Conservation (phyloP, 2,113 vertebrate species). For the Nycticorax nycticorax region DNA sequence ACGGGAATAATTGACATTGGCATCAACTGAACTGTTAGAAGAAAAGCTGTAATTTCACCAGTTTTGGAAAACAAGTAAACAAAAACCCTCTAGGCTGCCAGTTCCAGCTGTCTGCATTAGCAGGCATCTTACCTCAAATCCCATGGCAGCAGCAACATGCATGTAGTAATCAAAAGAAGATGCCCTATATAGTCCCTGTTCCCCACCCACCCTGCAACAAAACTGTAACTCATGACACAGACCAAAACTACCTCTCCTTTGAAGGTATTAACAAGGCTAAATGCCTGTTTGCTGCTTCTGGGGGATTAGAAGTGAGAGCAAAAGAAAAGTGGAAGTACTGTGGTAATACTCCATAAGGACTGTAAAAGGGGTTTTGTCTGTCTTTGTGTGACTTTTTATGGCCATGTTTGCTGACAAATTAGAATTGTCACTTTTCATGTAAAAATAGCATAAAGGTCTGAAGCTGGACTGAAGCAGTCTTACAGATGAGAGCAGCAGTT, state of each 20-base stretch:
- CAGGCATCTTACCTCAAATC: background rate
- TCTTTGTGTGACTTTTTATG: background rate
- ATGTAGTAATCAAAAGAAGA: background rate
- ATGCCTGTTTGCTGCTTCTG: background rate
- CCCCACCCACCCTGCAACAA: background rate
- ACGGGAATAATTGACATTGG: background rate
- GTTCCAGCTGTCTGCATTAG: background rate
- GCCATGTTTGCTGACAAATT: background rate
- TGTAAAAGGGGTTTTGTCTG: background rate
- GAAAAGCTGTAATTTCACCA: background rate
- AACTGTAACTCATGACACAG: background rate
- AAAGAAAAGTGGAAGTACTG: background rate
- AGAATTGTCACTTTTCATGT: background rate
- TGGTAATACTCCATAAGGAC: background rate
- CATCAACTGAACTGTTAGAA: background rate
- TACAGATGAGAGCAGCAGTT: background rate
- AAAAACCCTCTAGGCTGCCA: background rate
- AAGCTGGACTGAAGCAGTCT: background rate
- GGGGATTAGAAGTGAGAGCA: background rate
- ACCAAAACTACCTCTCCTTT: background rate
- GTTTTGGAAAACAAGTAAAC: background rate
- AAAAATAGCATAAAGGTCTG: background rate
- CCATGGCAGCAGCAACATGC: background rate
- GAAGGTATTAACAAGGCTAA: background rate
- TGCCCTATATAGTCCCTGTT: background rate